Evolutionary conservation across 2,113 vertebrate species (phyloP).

Genomic region (Neopipo cinnamomea): DNA sequence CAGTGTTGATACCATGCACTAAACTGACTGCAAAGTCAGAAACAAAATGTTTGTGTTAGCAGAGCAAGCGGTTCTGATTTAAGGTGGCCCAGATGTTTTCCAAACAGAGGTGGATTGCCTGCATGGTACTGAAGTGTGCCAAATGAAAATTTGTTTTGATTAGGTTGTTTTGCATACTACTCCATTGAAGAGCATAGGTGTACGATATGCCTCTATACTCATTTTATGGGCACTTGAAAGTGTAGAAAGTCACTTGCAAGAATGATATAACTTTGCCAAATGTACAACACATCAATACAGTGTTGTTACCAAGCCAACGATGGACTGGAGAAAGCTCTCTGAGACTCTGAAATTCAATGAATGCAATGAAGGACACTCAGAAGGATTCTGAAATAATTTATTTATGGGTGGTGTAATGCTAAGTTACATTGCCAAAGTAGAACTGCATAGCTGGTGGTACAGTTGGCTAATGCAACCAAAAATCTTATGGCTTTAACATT

Average conservation of each 20-base stretch:
- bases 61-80: background rate
- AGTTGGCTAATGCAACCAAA: background rate
- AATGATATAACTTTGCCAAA: background rate
- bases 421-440: background rate
- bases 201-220: background rate
- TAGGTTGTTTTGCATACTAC: background rate
- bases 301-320: background rate
- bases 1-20: fast-evolving
- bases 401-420: background rate
- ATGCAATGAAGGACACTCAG: background rate
- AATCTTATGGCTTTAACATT: background rate
- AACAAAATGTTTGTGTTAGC: background rate
- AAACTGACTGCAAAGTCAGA: background rate
- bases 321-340: background rate
- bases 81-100: background rate
- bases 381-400: background rate
- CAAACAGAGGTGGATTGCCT: background rate
- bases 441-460: background rate
- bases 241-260: background rate
- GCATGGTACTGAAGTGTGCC: fast-evolving
- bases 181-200: background rate
- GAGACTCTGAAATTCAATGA: background rate
- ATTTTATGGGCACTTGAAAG: background rate
- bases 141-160: background rate
- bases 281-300: background rate